Evolutionary conservation across 2,113 vertebrate genomes (phyloP).

Genomic region (Dendrocopos noguchii): DNA sequence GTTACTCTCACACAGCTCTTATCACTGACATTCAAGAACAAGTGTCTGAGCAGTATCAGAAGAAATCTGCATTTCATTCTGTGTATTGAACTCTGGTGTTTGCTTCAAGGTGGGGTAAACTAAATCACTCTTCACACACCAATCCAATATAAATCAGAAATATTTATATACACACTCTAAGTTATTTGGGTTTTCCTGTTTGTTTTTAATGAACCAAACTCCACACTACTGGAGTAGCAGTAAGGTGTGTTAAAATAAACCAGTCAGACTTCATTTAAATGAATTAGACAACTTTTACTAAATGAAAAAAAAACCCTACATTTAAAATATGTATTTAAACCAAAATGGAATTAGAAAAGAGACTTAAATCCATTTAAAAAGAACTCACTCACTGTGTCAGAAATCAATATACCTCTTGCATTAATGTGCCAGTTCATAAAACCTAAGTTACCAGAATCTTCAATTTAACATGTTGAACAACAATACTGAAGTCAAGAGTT

Average conservation of each 20-base stretch:
- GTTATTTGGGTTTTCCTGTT: not conserved
- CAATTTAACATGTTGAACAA: slow-evolving; percentile 78
- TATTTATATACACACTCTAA: not conserved
- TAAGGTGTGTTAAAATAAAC: slow-evolving; percentile 68
- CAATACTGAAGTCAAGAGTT: slow-evolving; percentile 78
- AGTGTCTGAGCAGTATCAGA: not conserved
- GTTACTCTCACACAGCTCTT: not conserved
- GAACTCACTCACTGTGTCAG: slow-evolving; percentile 77
- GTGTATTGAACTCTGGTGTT: not conserved
- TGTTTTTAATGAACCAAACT: not conserved
- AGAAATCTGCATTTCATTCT: not conserved
- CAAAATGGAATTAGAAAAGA: slow-evolving; percentile 82
- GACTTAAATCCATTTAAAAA: slow-evolving; percentile 73
- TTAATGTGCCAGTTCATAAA: slow-evolving; percentile 77
- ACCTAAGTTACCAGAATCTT: slow-evolving; percentile 74
- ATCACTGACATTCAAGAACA: not conserved
- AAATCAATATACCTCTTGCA: slow-evolving; percentile 76
- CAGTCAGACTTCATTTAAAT: slow-evolving; percentile 80
- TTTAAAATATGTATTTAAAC: slow-evolving; percentile 83
- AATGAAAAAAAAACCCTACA: slow-evolving; percentile 80
- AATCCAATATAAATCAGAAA: not conserved
- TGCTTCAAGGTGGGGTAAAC: not conserved
- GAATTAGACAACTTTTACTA: slow-evolving; percentile 87
- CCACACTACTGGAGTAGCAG: slow-evolving; percentile 14
- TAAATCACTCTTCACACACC: not conserved